Conservation (phyloP, 2,888 invertebrate species). For the Neoscelio sp. region DNA sequence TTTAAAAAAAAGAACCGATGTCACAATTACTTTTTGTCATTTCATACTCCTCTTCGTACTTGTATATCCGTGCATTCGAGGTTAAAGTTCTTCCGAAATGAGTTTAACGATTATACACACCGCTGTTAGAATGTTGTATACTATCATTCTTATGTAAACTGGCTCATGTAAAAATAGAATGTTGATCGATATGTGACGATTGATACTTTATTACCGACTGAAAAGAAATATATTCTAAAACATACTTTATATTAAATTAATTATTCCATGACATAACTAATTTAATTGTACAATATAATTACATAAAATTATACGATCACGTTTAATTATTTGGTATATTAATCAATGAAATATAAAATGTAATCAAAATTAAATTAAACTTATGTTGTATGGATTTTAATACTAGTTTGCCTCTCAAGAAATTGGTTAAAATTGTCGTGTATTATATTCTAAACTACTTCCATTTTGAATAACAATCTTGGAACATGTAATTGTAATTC, state of each 20-base stretch:
- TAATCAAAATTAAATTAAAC: no score
- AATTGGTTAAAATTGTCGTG: no score
- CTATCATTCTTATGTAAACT: conserved; percentile 65
- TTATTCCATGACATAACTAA: no score
- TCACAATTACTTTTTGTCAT: conserved; percentile 25
- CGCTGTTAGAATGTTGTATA: conserved; percentile 50
- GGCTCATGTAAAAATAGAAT: conserved; percentile 68
- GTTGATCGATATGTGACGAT: conserved; percentile 66
- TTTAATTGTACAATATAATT: no score
- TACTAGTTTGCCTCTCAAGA: no score
- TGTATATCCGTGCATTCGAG: conserved; percentile 31
- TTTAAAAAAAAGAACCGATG: conserved; percentile 26
- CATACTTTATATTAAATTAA: no score
- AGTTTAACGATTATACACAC: conserved; percentile 52
- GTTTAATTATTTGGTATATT: no score
- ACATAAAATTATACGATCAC: conserved; percentile 6
- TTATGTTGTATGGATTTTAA: no score
- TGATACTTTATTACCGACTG: conserved; percentile 66
- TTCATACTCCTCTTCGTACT: conserved; percentile 5
- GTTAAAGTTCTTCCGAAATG: conserved; percentile 41
- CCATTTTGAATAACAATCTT: no score
- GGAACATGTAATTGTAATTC: no score
- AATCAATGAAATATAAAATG: no score
- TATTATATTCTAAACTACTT: not conserved
- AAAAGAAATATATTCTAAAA: conserved; percentile 43